These are phyloP conservation scores for Resseliella maxima DNA, from an alignment of 2,888 invertebrate species.

Conservation along the genomic window DNA sequence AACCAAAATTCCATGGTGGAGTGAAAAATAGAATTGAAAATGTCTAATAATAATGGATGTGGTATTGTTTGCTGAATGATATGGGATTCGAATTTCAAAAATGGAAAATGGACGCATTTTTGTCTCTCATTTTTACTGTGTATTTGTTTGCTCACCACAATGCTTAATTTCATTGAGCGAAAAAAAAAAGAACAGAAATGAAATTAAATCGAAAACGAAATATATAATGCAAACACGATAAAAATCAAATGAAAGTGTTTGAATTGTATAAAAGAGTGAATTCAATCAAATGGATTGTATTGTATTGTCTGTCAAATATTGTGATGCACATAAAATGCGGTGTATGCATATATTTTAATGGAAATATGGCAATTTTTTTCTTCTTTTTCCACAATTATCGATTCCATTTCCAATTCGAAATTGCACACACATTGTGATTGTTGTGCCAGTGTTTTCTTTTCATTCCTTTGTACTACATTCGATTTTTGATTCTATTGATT, in stretches of 20 bases:
- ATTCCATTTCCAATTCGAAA: not conserved
- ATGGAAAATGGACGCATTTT: not conserved
- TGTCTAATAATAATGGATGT: conserved; percentile 1
- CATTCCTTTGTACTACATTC: no score
- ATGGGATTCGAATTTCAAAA: not conserved
- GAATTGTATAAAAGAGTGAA: not conserved
- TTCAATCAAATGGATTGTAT: not conserved
- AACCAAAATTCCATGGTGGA: no score
- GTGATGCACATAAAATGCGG: not conserved
- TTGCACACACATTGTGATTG: no score
- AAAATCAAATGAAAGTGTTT: conserved; percentile 3
- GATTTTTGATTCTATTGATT: no score
- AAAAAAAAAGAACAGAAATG: not conserved
- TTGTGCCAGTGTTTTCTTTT: no score
- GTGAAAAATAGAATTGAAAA: no score
- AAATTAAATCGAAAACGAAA: conserved; percentile 2
- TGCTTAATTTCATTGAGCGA: not conserved
- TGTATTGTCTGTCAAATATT: not conserved
- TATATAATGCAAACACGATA: not conserved
- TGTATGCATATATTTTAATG: not conserved
- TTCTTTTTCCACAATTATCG: not conserved
- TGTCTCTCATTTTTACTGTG: not conserved
- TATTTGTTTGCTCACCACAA: not conserved
- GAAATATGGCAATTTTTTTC: not conserved
- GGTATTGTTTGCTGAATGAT: not conserved